Conservation (phyloP, 1,140 invertebrate genomes). For the Nebria ingens region DNA sequence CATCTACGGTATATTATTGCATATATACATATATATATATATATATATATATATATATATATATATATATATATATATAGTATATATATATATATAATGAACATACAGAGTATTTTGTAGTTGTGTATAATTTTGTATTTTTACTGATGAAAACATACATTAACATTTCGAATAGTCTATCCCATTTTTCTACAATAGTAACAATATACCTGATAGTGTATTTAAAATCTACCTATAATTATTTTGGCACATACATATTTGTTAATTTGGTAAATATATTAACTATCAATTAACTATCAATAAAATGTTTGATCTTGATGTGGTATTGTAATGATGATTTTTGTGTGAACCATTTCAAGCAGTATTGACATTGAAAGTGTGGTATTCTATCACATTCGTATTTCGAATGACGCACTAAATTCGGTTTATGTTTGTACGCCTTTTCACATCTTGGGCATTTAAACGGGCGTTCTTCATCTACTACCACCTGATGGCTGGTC, state of each 20-base stretch:
- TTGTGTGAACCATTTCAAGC: slow-evolving; percentile 44
- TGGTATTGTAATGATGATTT: slow-evolving; percentile 35
- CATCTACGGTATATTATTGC: background rate
- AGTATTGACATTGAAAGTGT: slow-evolving; percentile 53
- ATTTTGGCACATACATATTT: too few relatives aligned
- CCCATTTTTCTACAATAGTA: too few relatives aligned
- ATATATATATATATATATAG: slow-evolving; percentile 1
- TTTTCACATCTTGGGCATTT: slow-evolving; percentile 32
- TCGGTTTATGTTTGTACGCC: slow-evolving; percentile 44
- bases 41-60: background rate
- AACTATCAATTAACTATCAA: too few relatives aligned
- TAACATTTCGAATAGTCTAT: too few relatives aligned
- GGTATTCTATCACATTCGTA: slow-evolving; percentile 57
- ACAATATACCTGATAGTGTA: too few relatives aligned
- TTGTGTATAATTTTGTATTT: background rate
- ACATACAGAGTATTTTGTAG: background rate
- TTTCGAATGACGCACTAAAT: slow-evolving; percentile 51
- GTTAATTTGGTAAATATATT: too few relatives aligned
- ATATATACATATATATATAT: too few relatives aligned
- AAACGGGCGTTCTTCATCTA: background rate
- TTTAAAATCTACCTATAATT: too few relatives aligned
- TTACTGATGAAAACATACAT: too few relatives aligned
- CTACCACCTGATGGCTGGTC: background rate
- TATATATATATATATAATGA: background rate
- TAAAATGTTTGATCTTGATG: slow-evolving; percentile 27